phyloP scores from a whole-genome alignment of 2,888 invertebrate species.

The Holacanthella duospinosa region DNA sequence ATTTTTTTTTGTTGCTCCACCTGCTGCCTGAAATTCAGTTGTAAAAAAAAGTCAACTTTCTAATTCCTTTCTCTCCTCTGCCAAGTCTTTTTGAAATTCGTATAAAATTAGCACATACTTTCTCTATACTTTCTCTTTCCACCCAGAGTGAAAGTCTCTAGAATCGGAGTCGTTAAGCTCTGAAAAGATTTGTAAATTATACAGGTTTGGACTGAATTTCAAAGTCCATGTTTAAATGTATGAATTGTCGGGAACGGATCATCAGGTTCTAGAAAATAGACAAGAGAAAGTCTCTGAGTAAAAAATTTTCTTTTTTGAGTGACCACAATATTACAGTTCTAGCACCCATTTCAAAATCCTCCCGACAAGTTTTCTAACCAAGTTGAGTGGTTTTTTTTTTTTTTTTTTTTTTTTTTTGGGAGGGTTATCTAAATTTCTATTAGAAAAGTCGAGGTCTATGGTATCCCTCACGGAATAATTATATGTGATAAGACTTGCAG shows the following conservation, averaged over 20 bases:
- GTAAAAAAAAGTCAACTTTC: no score
- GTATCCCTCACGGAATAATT: slow-evolving; percentile 15
- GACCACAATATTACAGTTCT: not conserved
- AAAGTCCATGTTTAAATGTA: slow-evolving; percentile 6
- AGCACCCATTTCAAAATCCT: not conserved
- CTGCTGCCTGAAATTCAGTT: no score
- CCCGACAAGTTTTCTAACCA: no score
- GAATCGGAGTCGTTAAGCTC: slow-evolving; percentile 1
- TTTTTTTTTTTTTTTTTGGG: not conserved
- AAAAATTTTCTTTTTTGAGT: not conserved
- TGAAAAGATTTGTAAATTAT: not conserved
- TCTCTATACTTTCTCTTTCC: no score
- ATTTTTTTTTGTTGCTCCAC: no score
- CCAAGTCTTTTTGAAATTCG: no score
- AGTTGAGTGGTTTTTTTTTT: not conserved
- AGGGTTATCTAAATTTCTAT: slow-evolving; percentile 5
- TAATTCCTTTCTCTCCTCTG: no score
- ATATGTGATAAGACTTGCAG: slow-evolving; percentile 24
- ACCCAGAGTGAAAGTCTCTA: no score
- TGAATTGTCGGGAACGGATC: not conserved
- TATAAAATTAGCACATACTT: no score
- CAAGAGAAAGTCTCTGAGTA: not conserved
- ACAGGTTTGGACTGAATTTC: not conserved
- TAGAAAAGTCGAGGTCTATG: not conserved
- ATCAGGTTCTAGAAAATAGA: not conserved